A percentile compares a stretch with the other conserved stretches of the same genome.
These are phyloP conservation scores for Ditula angustiorana DNA, from an alignment of 2,888 invertebrate genomes.

Conservation along the genomic window DNA sequence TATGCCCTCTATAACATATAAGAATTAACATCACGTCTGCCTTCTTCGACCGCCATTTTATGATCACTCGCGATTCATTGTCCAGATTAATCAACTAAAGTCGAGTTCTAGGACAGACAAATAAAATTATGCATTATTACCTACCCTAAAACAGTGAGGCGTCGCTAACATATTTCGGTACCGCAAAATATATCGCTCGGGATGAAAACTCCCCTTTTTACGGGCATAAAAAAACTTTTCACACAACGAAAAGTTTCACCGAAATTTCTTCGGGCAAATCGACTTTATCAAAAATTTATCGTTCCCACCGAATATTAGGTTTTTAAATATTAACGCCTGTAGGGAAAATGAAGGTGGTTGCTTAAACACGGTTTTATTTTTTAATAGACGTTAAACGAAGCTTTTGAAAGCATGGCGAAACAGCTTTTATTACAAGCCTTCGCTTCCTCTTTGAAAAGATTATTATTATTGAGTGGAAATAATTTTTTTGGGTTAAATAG, in stretches of 20 bases:
- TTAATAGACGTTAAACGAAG: constrained; percentile 28
- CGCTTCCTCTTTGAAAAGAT: constrained; percentile 10
- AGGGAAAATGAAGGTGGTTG: constrained; percentile 33
- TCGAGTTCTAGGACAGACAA: constrained; percentile 37
- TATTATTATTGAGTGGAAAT: constrained; percentile 3
- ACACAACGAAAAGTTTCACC: constrained; percentile 43
- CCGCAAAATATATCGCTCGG: constrained; percentile 32
- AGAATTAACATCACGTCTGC: constrained; percentile 33
- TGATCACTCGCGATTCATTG: constrained; percentile 32
- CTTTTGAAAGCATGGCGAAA: constrained; percentile 13
- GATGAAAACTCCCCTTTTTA: constrained; percentile 40
- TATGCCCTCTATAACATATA: constrained; percentile 32
- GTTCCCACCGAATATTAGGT: constrained; percentile 46
- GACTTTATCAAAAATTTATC: constrained; percentile 53
- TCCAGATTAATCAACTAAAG: constrained; percentile 38
- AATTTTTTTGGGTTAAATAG: neutral
- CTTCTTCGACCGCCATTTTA: constrained; percentile 29
- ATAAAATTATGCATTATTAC: constrained; percentile 38
- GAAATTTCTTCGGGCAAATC: constrained; percentile 46
- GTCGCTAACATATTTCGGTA: constrained; percentile 21
- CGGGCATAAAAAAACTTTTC: constrained; percentile 47
- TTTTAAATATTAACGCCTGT: constrained; percentile 41
- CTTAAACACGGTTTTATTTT: constrained; percentile 32
- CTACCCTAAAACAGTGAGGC: constrained; percentile 5
- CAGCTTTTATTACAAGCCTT: constrained; percentile 25